Evolutionary conservation across 2,888 invertebrate species (phyloP).

Genomic region (Limnephilus rhombicus): DNA sequence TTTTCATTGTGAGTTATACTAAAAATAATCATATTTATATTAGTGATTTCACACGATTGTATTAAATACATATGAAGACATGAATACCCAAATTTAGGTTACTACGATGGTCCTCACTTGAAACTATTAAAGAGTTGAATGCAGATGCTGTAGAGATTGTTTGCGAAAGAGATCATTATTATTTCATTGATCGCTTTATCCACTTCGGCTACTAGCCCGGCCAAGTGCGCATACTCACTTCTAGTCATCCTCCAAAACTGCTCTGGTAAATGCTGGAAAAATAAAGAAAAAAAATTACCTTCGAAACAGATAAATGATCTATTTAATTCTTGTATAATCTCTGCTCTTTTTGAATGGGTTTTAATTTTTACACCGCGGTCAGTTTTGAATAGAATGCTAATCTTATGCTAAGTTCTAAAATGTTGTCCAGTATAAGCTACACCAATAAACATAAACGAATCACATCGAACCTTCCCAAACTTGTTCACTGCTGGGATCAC

Average conservation of each 20-base stretch:
- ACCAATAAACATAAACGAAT: too few species aligned
- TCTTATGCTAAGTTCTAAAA: background rate
- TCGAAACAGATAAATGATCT: background rate
- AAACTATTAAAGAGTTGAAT: constrained; percentile 84
- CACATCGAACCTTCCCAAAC: too few species aligned
- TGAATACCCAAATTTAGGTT: background rate
- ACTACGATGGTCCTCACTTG: constrained; percentile 72
- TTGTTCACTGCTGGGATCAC: too few species aligned
- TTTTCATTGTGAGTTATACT: constrained; percentile 13
- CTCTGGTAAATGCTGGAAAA: constrained; percentile 73
- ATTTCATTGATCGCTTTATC: constrained; percentile 81
- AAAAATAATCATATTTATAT: background rate
- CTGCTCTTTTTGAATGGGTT: too few species aligned
- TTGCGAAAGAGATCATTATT: constrained; percentile 82
- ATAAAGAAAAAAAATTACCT: constrained; percentile 66
- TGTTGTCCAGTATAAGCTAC: too few species aligned
- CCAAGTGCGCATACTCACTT: constrained; percentile 81
- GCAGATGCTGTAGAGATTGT: constrained; percentile 86
- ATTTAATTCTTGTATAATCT: background rate
- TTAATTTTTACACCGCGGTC: background rate
- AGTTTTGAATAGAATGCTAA: background rate
- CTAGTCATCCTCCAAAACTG: constrained; percentile 83
- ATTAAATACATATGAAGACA: background rate
- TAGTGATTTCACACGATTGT: background rate
- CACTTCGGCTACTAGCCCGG: constrained; percentile 78